Base-by-base conservation (phyloP, 2,113 vertebrate genomes). In the Ia io region DNA sequence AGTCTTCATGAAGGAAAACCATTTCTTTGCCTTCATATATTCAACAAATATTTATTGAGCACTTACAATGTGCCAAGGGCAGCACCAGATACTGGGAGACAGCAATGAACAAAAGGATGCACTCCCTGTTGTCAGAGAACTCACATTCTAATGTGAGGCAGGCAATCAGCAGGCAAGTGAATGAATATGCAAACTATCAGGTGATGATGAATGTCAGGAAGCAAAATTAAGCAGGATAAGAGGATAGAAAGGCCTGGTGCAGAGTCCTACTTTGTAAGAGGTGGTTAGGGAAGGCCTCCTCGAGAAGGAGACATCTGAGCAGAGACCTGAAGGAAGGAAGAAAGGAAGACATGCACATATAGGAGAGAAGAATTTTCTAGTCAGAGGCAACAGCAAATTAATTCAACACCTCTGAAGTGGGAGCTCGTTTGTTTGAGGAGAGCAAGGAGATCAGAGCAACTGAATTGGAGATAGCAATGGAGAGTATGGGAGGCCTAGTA, bases 381-480 rank as follows among this genome's bases (percentile, higher is more conserved):
- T 4, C 16, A 77, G 69, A 49, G n/a, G 22, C 11, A 42, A 25
- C 0, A 59, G 74, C 28, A 30, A 35, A 35, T 53, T 28, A 42
- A 42, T 53, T 14, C 67, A 53, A 40, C 63, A 35, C 22, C 37
- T 87, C 44, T 56, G 32, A 78, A 61, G 37, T 17, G 44, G 44
- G 51, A 76, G 7, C 1, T 65, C 32, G 17, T 28, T 70, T 37
- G 23, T 23, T 20, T 20, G 32, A 76, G 32, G 71, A 76, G n/a
- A 85, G 9, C 65, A 22, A 73, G 40, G 56, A 76, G 47, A 18
- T n/a, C 28, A 25, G 76, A 1, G 9, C 17, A 59, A 17, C 47
- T 42, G 2, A 2, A 20, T 0, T 23, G 18, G 37, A 74, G 56
- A 40, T 1, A 17, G 18, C 13, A 16, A 47, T 10, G 42, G n/a